Evolutionary conservation across 2,888 invertebrate genomes (phyloP).

Genomic region (Dasysyrphus albostriatus): DNA sequence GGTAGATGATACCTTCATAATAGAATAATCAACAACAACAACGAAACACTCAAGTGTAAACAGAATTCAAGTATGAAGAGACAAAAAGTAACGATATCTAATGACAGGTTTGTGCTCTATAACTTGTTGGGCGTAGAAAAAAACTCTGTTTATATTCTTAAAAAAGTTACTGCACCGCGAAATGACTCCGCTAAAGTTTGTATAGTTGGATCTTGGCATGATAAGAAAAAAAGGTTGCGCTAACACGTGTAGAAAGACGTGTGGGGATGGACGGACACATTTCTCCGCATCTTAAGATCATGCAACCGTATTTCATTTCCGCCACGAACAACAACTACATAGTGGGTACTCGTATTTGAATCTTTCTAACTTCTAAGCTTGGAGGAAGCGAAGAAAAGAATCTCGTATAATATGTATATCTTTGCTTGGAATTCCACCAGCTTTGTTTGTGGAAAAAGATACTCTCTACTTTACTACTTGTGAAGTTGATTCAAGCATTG

Average conservation of each 20-base stretch:
- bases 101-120: conserved; percentile 65
- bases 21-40: conserved; percentile 38
- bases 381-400: conserved; percentile 15
- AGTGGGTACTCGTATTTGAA: not conserved
- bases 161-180: conserved; percentile 59
- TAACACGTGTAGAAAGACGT: conserved; percentile 52
- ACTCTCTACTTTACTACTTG: conserved; percentile 18
- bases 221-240: conserved; percentile 27
- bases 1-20: conserved; percentile 38
- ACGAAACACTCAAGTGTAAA: conserved; percentile 51
- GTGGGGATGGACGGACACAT: conserved; percentile 49
- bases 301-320: conserved; percentile 70
- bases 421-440: conserved; percentile 37
- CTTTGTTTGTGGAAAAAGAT: conserved; percentile 52
- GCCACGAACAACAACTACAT: conserved; percentile 27
- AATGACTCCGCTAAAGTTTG: conserved; percentile 34
- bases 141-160: conserved; percentile 4
- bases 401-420: conserved; percentile 36
- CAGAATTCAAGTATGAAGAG: conserved; percentile 36
- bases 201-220: conserved; percentile 52
- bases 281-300: conserved; percentile 61
- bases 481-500: conserved; percentile 57
- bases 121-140: conserved; percentile 30
- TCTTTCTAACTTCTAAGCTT: conserved; percentile 16
- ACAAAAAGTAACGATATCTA: conserved; percentile 49